Evolutionary conservation across 2,797 vertebrate species (phyloP).

Genomic region (Pangasius macronema): DNA sequence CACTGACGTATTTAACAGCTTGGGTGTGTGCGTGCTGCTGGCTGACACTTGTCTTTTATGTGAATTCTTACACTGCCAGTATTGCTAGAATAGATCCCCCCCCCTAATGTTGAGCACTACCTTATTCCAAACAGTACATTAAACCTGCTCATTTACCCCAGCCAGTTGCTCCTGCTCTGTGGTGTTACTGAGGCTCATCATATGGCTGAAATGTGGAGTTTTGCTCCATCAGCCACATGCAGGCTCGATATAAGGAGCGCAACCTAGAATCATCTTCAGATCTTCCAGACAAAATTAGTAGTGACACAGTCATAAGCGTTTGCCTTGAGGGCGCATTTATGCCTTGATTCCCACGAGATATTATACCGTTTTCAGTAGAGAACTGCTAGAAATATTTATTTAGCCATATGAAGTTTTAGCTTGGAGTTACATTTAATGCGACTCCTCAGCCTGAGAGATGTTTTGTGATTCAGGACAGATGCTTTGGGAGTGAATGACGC

Average conservation of each 20-base stretch:
- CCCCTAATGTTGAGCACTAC: not conserved
- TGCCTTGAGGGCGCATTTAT: slow-evolving; percentile 1
- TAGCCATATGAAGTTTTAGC: not conserved
- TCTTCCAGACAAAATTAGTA: not conserved
- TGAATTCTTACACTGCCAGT: not conserved
- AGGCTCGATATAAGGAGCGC: not conserved
- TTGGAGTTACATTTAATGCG: not conserved
- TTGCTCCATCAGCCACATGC: slow-evolving; percentile 11
- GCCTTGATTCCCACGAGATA: not conserved
- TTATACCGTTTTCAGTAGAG: not conserved
- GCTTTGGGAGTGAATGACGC: not conserved
- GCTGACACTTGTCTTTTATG: not conserved
- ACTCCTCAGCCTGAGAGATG: not conserved
- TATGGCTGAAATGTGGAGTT: slow-evolving; percentile 19
- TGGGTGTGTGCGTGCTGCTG: not conserved
- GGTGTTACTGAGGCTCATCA: not conserved
- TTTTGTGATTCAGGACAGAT: not conserved
- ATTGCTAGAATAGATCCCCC: not conserved
- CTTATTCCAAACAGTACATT: slow-evolving; percentile 27
- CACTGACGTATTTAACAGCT: not conserved
- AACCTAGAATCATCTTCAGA: not conserved
- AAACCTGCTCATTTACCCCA: slow-evolving; percentile 25
- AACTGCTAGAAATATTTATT: slow-evolving; percentile 5
- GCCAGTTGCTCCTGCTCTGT: not conserved
- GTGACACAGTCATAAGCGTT: not conserved